Conservation (phyloP, 2,888 invertebrate species). For the Crossocerus cetratus region DNA sequence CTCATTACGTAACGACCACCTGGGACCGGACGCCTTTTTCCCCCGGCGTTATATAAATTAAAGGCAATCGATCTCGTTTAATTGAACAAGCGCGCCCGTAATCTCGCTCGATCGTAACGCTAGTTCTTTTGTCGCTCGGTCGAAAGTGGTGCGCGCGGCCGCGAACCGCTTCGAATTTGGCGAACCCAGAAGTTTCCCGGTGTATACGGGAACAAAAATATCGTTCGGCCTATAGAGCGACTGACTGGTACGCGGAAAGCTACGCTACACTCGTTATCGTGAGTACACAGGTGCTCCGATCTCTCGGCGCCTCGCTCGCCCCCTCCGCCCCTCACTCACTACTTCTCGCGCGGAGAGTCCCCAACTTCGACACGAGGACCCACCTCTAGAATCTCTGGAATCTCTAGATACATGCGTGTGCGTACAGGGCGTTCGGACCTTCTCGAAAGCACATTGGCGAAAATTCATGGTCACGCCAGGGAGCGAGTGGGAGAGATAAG, state of each 20-base stretch:
- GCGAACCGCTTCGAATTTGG: neutral
- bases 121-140: no score
- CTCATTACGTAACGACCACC: conserved; percentile 4
- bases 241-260: conserved; percentile 45
- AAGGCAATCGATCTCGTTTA: conserved; percentile 3
- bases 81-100: conserved; percentile 4
- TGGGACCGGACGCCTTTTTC: neutral
- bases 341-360: neutral
- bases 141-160: neutral
- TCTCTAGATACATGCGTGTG: conserved; percentile 16
- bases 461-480: conserved; percentile 46
- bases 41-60: conserved; percentile 12
- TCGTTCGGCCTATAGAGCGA: conserved; percentile 17
- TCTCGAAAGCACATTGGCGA: conserved; percentile 27
- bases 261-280: conserved; percentile 55
- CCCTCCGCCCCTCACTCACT: neutral
- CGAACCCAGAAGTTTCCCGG: conserved; percentile 1
- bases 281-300: conserved; percentile 56
- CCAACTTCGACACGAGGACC: conserved; percentile 32
- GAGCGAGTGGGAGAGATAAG: conserved; percentile 44
- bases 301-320: neutral
- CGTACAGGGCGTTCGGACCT: conserved; percentile 25
- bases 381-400: no score
- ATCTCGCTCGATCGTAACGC: neutral
- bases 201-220: conserved; percentile 1